A percentile compares a stretch with the other conserved stretches of the same genome.
phyloP scores from a whole-genome alignment of 1,140 invertebrate genomes.

The Arion vulgaris region DNA sequence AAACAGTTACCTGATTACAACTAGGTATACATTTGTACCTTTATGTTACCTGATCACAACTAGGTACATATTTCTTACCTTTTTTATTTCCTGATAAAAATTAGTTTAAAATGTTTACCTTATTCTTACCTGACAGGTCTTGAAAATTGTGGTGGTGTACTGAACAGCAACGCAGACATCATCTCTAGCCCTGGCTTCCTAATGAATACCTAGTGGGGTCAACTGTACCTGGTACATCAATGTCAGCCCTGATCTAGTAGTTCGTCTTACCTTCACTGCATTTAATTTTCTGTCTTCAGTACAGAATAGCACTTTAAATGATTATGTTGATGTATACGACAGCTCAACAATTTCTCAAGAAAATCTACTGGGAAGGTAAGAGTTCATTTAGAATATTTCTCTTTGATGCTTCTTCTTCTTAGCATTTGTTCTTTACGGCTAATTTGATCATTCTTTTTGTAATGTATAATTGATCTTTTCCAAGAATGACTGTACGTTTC shows the following conservation, averaged over 20 bases:
- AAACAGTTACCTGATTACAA: too few relatives aligned
- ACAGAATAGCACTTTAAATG: constrained; percentile 77
- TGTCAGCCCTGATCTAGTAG: constrained; percentile 79
- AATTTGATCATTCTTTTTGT: too few relatives aligned
- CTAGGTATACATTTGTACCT: too few relatives aligned
- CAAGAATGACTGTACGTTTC: too few relatives aligned
- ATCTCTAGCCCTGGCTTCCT: constrained; percentile 79
- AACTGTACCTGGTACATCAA: constrained; percentile 87
- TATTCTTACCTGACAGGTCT: constrained; percentile 4
- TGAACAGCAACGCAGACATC: constrained; percentile 78
- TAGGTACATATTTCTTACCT: too few relatives aligned
- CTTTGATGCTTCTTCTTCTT: too few relatives aligned
- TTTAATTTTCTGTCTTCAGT: constrained; percentile 81
- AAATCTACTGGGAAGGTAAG: constrained; percentile 52
- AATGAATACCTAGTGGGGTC: constrained; percentile 77
- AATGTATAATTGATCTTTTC: too few relatives aligned
- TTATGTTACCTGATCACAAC: too few relatives aligned
- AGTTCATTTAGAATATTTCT: too few relatives aligned
- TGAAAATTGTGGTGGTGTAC: constrained; percentile 86
- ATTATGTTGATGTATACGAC: constrained; percentile 85
- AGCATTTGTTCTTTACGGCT: too few relatives aligned
- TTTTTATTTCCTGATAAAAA: too few relatives aligned
- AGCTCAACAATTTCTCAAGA: constrained; percentile 67
- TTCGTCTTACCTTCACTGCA: constrained; percentile 82
- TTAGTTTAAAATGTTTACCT: not conserved